Evolutionary conservation across 2,113 vertebrate genomes (phyloP).

Genomic region (Coracopsis vasa): DNA sequence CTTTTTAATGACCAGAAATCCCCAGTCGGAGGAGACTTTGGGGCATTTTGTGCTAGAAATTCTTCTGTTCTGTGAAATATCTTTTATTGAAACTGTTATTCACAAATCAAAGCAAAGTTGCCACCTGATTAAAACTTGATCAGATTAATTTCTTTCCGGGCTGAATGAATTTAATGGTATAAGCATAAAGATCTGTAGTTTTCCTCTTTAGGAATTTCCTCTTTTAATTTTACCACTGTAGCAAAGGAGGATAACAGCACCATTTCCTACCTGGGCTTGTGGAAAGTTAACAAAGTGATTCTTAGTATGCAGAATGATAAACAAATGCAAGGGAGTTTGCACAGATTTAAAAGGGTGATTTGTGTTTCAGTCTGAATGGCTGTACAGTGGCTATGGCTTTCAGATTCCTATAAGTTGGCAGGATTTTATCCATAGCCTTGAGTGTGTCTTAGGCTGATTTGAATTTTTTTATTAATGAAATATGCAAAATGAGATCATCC

Average conservation of each 20-base stretch:
- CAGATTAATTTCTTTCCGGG: conserved; percentile 39
- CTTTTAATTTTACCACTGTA: not conserved
- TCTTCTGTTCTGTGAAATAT: conserved; percentile 32
- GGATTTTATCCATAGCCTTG: not conserved
- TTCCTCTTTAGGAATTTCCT: not conserved
- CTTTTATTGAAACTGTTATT: conserved; percentile 38
- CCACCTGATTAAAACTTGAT: conserved; percentile 48
- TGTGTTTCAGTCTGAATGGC: not conserved
- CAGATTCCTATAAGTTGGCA: not conserved
- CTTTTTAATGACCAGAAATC: not conserved
- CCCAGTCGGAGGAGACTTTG: not conserved
- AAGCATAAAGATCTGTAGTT: not conserved
- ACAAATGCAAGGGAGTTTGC: not conserved
- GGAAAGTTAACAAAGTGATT: not conserved
- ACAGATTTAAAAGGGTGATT: not conserved
- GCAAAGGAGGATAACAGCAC: not conserved
- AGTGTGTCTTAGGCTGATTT: not conserved
- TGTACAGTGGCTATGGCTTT: not conserved
- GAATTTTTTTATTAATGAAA: not conserved
- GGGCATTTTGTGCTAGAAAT: not conserved
- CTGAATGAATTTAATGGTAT: not conserved
- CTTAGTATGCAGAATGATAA: not conserved
- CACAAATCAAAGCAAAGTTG: conserved; percentile 35
- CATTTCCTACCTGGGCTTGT: not conserved
- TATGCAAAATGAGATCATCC: not conserved